Evolutionary conservation across 2,113 vertebrate species (phyloP), one percentile per base, ranked within the genome.

Genomic region (Elachura formosa): DNA sequence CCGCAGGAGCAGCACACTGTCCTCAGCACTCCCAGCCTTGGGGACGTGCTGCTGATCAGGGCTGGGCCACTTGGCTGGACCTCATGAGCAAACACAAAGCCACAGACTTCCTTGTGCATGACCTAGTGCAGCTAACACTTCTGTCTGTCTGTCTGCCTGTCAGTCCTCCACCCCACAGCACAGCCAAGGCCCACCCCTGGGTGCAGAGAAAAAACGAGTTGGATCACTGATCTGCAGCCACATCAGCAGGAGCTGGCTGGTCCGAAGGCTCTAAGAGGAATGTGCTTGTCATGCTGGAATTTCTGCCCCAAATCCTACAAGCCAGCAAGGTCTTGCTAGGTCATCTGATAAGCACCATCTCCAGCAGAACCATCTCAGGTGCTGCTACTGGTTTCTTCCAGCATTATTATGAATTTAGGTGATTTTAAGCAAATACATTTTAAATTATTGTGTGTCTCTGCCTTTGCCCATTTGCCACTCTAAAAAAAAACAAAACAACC

Each of bases 151-250:
- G 28, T 23, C 68, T 24, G 48, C 24, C 51, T 49, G 36, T 49
- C 67, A 1, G 21, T 56, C 62, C 83, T 87, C 67, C 36, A 52
- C 6, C 25, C 33, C 7, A 0, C 1, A 14, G 36, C 45, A 56
- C 40, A 72, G 62, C 48, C 82, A 73, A 56, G n/a, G 41, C 31
- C 36, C 83, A 83, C 12, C 49, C 28, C 43, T 18, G 23, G 40
- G 45, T 3, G 8, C 29, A 24, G 14, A 29, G 61, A 55, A 36
- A 9, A 22, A 71, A 59, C 0, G 0, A 76, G 45, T 0, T 48
- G 54, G 40, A 20, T 54, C 33, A 20, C 31, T 33, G 56, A 40
- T 24, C 16, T 9, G 5, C 51, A 79, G 51, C 11, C 55, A 19
- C 69, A 36, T 38, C 58, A 66, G 78, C 62, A 63, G 38, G 33